These are phyloP conservation scores for Seira ritae DNA, from an alignment of 2,888 invertebrate genomes.

Conservation along the genomic window DNA sequence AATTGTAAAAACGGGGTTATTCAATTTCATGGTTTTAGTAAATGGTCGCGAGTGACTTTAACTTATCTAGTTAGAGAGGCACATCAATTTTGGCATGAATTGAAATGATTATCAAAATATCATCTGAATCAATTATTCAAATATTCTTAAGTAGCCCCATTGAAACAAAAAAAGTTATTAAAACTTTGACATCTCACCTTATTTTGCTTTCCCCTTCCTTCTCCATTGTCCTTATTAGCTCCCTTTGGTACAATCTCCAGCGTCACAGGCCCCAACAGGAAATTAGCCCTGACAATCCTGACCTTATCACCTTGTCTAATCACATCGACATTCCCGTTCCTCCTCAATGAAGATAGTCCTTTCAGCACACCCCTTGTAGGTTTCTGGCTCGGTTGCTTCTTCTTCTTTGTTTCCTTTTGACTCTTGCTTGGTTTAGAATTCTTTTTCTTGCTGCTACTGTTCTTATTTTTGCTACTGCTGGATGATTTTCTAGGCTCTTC, in stretches of 20 bases:
- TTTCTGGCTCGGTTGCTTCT: constrained; percentile 28
- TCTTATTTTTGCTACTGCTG: constrained; percentile 9
- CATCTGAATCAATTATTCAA: no score
- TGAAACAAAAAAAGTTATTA: no score
- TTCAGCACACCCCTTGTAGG: constrained; percentile 70
- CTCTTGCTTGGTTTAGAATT: constrained; percentile 1
- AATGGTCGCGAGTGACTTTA: no score
- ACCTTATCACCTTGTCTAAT: constrained; percentile 63
- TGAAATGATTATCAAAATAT: no score
- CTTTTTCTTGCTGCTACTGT: constrained; percentile 23
- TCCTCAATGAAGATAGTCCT: constrained; percentile 67
- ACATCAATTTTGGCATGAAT: no score
- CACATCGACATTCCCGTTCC: constrained; percentile 71
- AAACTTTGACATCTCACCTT: no score
- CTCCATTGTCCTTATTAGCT: background rate
- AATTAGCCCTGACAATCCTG: constrained; percentile 67
- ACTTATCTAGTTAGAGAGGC: no score
- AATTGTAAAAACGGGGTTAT: no score
- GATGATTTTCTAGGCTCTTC: background rate
- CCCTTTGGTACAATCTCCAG: constrained; percentile 72
- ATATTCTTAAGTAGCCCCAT: no score
- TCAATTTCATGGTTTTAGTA: no score
- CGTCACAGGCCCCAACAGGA: constrained; percentile 70
- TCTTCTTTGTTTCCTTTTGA: constrained; percentile 10
- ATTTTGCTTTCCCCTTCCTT: no score